Evolutionary conservation across 2,888 invertebrate species (phyloP).

Genomic region (Blomia tropicalis): DNA sequence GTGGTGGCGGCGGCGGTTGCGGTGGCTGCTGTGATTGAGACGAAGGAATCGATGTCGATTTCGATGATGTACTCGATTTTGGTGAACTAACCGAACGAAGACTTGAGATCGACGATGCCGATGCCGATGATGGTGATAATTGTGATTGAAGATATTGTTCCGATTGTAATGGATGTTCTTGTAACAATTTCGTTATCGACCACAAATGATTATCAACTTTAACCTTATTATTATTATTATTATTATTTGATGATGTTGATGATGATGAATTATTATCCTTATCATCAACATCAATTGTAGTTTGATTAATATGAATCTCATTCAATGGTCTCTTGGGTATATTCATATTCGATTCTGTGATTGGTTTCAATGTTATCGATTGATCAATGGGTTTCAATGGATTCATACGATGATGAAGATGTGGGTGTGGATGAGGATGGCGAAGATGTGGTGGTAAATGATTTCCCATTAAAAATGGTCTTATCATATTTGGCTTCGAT

Average conservation of each 20-base stretch:
- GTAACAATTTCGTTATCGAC: neutral
- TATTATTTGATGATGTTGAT: neutral
- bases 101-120: neutral
- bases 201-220: neutral
- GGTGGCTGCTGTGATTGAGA: neutral
- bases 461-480: neutral
- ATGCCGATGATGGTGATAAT: neutral
- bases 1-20: neutral
- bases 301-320: neutral
- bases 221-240: neutral
- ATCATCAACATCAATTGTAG: too few relatives aligned
- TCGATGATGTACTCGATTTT: neutral
- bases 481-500: neutral
- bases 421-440: neutral
- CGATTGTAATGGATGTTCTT: neutral
- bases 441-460: neutral
- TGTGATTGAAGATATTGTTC: neutral
- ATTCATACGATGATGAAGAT: neutral
- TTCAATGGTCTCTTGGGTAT: constrained; percentile 1
- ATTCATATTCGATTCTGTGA: neutral
- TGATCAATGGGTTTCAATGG: too few relatives aligned
- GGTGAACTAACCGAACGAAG: neutral
- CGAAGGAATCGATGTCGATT: neutral
- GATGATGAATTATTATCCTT: neutral
- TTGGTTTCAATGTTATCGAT: neutral